Conservation (phyloP, 2,888 invertebrate genomes). For the Holacanthella duospinosa region DNA sequence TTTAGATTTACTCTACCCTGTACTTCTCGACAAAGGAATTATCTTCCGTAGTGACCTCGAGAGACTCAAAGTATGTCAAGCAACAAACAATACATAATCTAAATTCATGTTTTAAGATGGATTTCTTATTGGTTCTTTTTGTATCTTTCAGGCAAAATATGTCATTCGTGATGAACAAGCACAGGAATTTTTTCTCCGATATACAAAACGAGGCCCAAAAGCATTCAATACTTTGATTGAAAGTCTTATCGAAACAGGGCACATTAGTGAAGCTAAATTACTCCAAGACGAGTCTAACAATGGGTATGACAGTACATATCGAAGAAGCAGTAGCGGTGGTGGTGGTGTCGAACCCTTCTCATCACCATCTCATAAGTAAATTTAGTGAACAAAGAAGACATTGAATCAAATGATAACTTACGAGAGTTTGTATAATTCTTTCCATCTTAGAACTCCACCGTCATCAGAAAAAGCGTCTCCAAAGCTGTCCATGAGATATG, state of each 20-base stretch:
- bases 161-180: conserved; percentile 17
- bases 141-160: conserved; percentile 5
- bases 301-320: not conserved
- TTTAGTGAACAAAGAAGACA: not conserved
- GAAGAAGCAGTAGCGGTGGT: conserved; percentile 6
- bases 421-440: not conserved
- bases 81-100: not conserved
- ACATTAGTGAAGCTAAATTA: conserved; percentile 21
- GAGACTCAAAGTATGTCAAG: conserved; percentile 18
- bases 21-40: conserved; percentile 20
- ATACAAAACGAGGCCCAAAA: conserved; percentile 27
- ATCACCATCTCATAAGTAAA: not conserved
- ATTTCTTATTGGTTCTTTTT: not conserved
- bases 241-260: conserved; percentile 21
- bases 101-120: not conserved
- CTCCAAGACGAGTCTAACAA: not conserved
- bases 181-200: conserved; percentile 29
- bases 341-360: conserved; percentile 8
- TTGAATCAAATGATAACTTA: not conserved
- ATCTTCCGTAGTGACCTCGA: conserved; percentile 23
- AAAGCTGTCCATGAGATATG: conserved; percentile 11
- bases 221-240: conserved; percentile 23
- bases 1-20: conserved; percentile 18
- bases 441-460: too few species aligned
- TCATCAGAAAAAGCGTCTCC: conserved; percentile 12